Base-by-base conservation (phyloP, 1,140 invertebrate species). In the Tetragnatha versicolor region DNA sequence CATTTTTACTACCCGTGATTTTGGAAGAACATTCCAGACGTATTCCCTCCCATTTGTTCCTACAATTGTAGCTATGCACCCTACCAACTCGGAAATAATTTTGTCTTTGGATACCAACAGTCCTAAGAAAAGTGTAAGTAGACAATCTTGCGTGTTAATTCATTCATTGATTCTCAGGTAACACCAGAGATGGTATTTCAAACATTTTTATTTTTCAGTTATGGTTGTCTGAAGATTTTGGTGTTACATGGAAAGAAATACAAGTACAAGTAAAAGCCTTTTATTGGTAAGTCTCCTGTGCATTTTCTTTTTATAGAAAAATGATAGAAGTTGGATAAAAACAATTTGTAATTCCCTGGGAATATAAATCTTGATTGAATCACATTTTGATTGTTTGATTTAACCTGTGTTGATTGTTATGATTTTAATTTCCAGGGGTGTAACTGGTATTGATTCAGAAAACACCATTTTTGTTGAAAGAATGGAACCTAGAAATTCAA, bases 191-290 rank as follows among this genome's bases (percentile, higher is more conserved):
- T n/a, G n/a, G n/a, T n/a, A n/a, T n/a, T n/a, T n/a, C n/a, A n/a
- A n/a, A n/a, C n/a, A n/a, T n/a, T 63, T 81, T 53, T 61, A 63
- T 78, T 72, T 83, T 94, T 31, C 25, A 78, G 92, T 85, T 96
- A 12, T 94, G 91, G 88, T 82, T 93, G 33, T 93, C 93, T 1
- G 84, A 88, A 78, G 89, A 94, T 86, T 92, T 91, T 84, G 94
- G 94, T 1, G 84, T 87, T 76, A 88, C 88, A 0, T 96, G 93
- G 90, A 86, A 85, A 17, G 51, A 89, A 35, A 87, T 93, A 49
- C 89, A 93, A 79, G 87, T 89, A 58, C 91, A 88, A 83, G 93
- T 96, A 0, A 93, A 94, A 84, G 88, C 91, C 0, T 93, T 93
- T 84, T 90, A 88, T 82, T 93, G 92, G 92, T 89, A 88, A 83